Evolutionary conservation across 2,888 invertebrate genomes (phyloP).

Genomic region (Agriopis marginaria): DNA sequence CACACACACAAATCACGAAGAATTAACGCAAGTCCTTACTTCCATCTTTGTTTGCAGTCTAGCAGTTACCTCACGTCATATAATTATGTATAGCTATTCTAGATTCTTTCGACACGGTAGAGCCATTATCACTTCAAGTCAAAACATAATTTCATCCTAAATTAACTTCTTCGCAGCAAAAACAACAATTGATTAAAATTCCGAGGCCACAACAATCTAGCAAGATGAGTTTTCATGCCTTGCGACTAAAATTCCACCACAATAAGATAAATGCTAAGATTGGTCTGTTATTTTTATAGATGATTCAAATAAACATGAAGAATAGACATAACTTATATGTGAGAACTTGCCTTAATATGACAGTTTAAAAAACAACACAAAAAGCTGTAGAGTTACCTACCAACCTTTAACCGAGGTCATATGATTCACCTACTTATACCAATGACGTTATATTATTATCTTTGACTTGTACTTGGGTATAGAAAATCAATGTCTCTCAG

Average conservation of each 20-base stretch:
- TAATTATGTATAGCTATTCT: too few species aligned
- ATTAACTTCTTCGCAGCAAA: slow-evolving; percentile 11
- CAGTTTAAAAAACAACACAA: neutral
- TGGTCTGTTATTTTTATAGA: slow-evolving; percentile 3
- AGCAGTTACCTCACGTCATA: too few species aligned
- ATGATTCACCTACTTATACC: too few species aligned
- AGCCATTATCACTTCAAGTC: neutral
- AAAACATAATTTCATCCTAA: slow-evolving; percentile 12
- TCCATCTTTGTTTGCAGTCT: too few species aligned
- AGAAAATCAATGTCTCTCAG: too few species aligned
- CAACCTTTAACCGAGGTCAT: too few species aligned
- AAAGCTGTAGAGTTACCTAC: neutral
- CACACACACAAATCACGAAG: too few species aligned
- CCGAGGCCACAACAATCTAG: slow-evolving; percentile 22
- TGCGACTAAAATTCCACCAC: slow-evolving; percentile 4
- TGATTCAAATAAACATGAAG: neutral
- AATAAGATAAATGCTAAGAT: slow-evolving; percentile 7
- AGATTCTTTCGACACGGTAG: neutral
- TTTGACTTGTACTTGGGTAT: too few species aligned
- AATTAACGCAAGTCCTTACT: too few species aligned
- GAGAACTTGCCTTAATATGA: neutral
- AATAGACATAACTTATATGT: slow-evolving; percentile 3
- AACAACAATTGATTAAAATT: slow-evolving; percentile 28
- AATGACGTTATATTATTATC: too few species aligned
- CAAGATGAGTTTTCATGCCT: slow-evolving; percentile 7